A percentile compares a stretch with the other conserved stretches of the same genome.
Conservation (phyloP, 2,113 vertebrate species). For the Lamprologus speciosus region DNA sequence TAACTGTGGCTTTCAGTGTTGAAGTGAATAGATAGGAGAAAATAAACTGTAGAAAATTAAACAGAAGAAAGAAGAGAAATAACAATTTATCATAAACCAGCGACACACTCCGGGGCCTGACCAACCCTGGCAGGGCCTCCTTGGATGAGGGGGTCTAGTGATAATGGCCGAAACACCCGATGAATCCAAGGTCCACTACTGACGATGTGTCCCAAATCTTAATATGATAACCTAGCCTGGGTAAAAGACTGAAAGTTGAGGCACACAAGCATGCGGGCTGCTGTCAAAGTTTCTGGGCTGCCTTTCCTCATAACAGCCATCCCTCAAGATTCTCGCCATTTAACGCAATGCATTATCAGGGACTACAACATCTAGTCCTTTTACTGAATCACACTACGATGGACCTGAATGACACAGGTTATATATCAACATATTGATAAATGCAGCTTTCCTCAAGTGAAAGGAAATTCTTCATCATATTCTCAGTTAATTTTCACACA, state of each 20-base stretch:
- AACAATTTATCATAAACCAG: not conserved
- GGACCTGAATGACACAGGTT: not conserved
- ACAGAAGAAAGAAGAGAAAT: not conserved
- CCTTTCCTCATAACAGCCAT: not conserved
- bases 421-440: rapidly evolving
- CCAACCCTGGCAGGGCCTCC: not conserved
- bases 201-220: not conserved
- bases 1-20: not conserved
- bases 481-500: not conserved
- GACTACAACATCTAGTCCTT: not conserved
- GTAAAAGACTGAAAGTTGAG: not conserved
- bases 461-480: not conserved
- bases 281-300: not conserved
- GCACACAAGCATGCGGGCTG: rapidly evolving
- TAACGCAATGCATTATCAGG: not conserved
- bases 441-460: not conserved
- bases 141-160: not conserved
- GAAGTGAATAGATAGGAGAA: not conserved
- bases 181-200: not conserved
- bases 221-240: not conserved
- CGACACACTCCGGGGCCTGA: not conserved
- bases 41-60: not conserved
- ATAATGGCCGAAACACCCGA: not conserved
- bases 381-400: not conserved
- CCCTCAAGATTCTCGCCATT: not conserved